A percentile compares a stretch with the other conserved stretches of the same genome.
Conservation (phyloP, 1,140 invertebrate genomes). For the Portunus trituberculatus region DNA sequence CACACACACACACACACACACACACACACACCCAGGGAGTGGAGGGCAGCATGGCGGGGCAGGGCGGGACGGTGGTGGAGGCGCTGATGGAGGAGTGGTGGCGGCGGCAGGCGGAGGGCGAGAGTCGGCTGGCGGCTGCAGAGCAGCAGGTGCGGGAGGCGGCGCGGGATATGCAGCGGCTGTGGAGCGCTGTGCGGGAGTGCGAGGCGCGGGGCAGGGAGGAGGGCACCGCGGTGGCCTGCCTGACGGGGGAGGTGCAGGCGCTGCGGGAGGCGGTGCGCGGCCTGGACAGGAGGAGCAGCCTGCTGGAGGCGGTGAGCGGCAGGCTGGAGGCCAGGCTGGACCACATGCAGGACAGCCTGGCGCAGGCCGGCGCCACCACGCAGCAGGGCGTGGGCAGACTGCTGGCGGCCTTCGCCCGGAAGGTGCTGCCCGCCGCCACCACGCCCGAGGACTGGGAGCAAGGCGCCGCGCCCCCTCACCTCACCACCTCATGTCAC, state of each 20-base stretch:
- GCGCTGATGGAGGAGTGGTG: not conserved
- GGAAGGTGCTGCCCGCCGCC: not conserved
- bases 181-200: constrained; percentile 2
- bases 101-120: constrained; percentile 42
- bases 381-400: constrained; percentile 49
- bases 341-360: constrained; percentile 41
- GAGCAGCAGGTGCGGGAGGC: constrained; percentile 39
- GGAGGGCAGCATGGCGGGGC: not conserved
- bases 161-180: constrained; percentile 3
- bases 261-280: constrained; percentile 47
- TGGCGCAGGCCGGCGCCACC: constrained; percentile 17
- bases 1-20: not conserved
- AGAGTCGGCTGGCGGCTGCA: constrained; percentile 29
- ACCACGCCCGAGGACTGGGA: not conserved
- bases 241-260: constrained; percentile 44
- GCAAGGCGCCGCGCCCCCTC: not conserved
- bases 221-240: constrained; percentile 1
- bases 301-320: not conserved
- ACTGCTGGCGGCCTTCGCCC: constrained; percentile 49
- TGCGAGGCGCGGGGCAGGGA: constrained; percentile 44
- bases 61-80: not conserved
- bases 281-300: constrained; percentile 30
- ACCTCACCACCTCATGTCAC: not conserved
- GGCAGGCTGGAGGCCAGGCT: constrained; percentile 36
- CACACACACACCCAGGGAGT: not conserved